A percentile compares a stretch with the other conserved stretches of the same genome.
phyloP scores from a whole-genome alignment of 2,888 invertebrate species.

The Oxytorus armatus region DNA sequence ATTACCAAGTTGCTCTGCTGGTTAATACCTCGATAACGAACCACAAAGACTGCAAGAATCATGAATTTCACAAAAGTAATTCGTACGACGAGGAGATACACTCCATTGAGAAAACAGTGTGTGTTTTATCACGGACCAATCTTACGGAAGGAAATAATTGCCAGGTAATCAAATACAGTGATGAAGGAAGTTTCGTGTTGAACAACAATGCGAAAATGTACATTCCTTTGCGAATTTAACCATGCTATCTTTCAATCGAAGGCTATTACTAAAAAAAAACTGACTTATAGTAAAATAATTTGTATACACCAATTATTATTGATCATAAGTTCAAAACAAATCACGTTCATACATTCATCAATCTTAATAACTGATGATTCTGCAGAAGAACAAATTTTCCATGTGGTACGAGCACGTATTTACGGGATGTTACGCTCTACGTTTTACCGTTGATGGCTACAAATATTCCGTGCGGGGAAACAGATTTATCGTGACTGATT shows the following conservation, averaged over 20 bases:
- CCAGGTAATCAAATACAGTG: no score
- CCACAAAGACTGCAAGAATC: conserved; percentile 59
- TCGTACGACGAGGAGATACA: conserved; percentile 60
- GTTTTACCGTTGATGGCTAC: conserved; percentile 62
- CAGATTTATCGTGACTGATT: conserved; percentile 60
- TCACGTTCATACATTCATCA: background rate
- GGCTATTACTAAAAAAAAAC: no score
- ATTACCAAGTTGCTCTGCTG: conserved; percentile 63
- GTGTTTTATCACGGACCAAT: conserved; percentile 29
- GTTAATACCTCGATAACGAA: conserved; percentile 63
- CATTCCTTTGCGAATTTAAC: no score
- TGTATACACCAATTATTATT: no score
- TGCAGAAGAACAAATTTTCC: conserved; percentile 55
- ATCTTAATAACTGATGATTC: background rate
- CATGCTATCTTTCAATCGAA: no score
- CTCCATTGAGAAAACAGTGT: conserved; percentile 52
- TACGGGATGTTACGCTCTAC: conserved; percentile 69
- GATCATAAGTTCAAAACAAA: no score
- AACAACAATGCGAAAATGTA: no score
- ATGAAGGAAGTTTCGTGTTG: no score
- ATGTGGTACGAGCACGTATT: conserved; percentile 66
- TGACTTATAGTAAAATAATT: no score
- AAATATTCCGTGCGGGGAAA: conserved; percentile 55
- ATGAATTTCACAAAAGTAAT: conserved; percentile 50
- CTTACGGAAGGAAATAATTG: conserved; percentile 1